Conservation (phyloP, 1,140 invertebrate species). For the Platyura marginata region DNA sequence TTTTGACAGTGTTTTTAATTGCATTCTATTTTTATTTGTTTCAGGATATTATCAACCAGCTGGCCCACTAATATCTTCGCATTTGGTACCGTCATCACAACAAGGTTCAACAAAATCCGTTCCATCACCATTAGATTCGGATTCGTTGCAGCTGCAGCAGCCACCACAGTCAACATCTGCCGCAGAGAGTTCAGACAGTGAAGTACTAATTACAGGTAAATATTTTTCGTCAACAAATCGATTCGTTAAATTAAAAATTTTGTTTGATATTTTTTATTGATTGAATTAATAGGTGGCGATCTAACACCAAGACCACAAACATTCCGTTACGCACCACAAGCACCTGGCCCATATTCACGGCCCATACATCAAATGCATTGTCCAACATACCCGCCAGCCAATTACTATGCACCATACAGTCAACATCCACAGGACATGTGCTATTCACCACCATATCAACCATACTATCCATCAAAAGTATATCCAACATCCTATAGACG, state of each 20-base stretch:
- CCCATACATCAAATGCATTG: constrained; percentile 24
- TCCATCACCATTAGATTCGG: constrained; percentile 6
- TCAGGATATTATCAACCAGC: constrained; percentile 75
- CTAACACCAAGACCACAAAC: constrained; percentile 5
- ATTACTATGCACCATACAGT: constrained; percentile 26
- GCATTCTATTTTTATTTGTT: constrained; percentile 13
- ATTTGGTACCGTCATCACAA: constrained; percentile 30
- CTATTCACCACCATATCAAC: constrained; percentile 37
- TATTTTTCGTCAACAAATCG: no score
- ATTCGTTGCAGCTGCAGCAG: constrained; percentile 6
- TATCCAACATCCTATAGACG: constrained; percentile 21
- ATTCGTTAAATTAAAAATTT: no score
- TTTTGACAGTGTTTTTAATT: background rate
- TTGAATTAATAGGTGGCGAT: no score
- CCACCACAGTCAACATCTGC: constrained; percentile 14
- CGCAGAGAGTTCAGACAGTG: constrained; percentile 26
- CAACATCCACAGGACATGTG: constrained; percentile 29
- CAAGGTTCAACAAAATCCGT: constrained; percentile 22
- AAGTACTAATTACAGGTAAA: constrained; percentile 16
- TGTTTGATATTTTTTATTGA: no score
- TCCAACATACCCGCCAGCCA: constrained; percentile 28
- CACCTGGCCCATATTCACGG: constrained; percentile 19
- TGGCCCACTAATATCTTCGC: constrained; percentile 60
- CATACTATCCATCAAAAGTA: constrained; percentile 21
- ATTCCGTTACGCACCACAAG: constrained; percentile 14